phyloP scores from a whole-genome alignment of 1,140 invertebrate genomes.

The Cydia amplana region DNA sequence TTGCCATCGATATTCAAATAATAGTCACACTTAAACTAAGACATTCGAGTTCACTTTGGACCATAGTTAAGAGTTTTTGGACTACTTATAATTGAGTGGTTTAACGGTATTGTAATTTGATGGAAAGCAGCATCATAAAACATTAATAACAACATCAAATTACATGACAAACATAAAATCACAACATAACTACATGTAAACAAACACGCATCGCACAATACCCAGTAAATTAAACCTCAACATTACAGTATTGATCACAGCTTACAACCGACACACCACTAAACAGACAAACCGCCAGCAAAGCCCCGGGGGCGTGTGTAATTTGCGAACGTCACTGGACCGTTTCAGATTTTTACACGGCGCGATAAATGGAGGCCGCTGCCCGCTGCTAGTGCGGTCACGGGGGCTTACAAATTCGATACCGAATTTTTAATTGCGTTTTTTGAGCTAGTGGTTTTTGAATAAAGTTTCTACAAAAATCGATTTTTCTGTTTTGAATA shows the following conservation, averaged over 20 bases:
- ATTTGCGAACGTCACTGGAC: conserved; percentile 60
- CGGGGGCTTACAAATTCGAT: background rate
- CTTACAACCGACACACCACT: conserved; percentile 6
- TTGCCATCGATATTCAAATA: no score
- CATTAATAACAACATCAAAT: no score
- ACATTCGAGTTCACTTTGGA: no score
- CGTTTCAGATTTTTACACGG: conserved; percentile 61
- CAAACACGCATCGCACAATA: no score
- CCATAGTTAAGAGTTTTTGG: no score
- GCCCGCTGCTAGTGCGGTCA: conserved; percentile 40
- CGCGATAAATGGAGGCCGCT: conserved; percentile 54
- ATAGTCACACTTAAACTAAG: no score
- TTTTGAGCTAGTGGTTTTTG: background rate
- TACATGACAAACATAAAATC: background rate
- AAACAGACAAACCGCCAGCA: conserved; percentile 39
- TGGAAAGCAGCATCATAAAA: no score
- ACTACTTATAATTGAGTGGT: no score
- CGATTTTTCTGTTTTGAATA: no score
- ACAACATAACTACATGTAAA: background rate
- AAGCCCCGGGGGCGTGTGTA: conserved; percentile 57
- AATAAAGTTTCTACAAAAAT: no score
- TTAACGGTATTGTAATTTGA: no score
- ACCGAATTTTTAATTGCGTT: background rate
- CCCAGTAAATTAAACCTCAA: no score
- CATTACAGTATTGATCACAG: conserved; percentile 20